These are phyloP conservation scores for Lysandra coridon DNA, from an alignment of 2,888 invertebrate species.

Conservation along the genomic window DNA sequence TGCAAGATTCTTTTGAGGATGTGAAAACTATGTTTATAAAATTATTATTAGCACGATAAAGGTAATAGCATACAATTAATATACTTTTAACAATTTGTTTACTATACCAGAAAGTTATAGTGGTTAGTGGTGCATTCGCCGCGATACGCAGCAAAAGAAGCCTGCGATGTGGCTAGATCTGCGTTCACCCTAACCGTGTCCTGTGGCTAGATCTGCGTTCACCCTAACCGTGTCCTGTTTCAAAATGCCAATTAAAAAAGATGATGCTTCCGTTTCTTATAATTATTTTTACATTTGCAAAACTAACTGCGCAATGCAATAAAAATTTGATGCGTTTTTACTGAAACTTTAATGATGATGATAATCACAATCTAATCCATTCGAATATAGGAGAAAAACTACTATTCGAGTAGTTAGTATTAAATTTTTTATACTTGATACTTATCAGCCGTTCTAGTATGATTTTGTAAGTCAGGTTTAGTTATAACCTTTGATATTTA, in stretches of 20 bases:
- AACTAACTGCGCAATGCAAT: background rate
- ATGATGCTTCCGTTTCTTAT: background rate
- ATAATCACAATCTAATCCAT: background rate
- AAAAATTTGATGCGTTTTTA: background rate
- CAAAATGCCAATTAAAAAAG: background rate
- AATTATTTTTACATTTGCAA: background rate
- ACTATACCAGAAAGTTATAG: no score
- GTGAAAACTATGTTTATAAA: no score
- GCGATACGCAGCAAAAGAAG: background rate
- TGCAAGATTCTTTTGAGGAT: no score
- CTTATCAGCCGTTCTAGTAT: background rate
- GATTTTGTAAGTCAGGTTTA: constrained; percentile 28
- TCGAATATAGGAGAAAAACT: background rate
- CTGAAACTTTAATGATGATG: background rate
- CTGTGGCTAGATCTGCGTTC: background rate
- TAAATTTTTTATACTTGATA: background rate
- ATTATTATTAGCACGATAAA: no score
- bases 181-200: background rate
- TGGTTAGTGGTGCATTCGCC: background rate
- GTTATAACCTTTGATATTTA: constrained; percentile 5
- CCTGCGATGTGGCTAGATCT: no score
- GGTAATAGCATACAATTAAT: no score
- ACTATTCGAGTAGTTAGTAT: background rate
- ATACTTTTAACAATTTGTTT: no score
- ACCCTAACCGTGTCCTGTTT: background rate